phyloP scores from a whole-genome alignment of 92 coral and sea anemone species.

The Virgularia gustaviana region DNA sequence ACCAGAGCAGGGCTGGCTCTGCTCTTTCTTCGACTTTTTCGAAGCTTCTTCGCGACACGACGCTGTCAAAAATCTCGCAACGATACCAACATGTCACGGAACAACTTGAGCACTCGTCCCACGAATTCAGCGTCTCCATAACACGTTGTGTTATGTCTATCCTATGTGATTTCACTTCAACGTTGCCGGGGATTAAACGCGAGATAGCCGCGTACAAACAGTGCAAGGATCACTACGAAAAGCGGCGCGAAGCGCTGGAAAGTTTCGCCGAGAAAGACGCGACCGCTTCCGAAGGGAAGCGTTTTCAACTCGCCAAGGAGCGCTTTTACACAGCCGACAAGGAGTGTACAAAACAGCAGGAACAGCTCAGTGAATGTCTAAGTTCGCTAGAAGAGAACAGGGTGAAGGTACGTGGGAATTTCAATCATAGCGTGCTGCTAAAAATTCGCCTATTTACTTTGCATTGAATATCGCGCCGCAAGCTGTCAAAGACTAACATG shows the following conservation, averaged over 20 bases:
- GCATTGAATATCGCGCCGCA: too few species aligned
- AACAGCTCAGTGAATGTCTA: conserved; percentile 76
- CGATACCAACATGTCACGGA: conserved; percentile 95
- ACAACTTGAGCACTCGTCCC: conserved; percentile 85
- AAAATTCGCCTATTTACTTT: neutral
- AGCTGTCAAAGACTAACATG: too few species aligned
- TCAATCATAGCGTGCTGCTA: neutral
- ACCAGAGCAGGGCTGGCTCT: conserved; percentile 96
- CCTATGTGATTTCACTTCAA: conserved; percentile 85
- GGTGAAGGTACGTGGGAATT: conserved; percentile 61
- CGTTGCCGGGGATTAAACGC: conserved; percentile 81
- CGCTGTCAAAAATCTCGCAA: conserved; percentile 85
- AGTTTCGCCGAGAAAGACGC: conserved; percentile 66
- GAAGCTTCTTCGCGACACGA: conserved; percentile 85
- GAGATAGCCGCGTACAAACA: conserved; percentile 94
- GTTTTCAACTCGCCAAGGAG: conserved; percentile 77
- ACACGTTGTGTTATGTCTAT: conserved; percentile 80
- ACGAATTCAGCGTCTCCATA: conserved; percentile 85
- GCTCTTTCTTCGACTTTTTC: conserved; percentile 87
- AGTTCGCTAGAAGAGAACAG: conserved; percentile 90
- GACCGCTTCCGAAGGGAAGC: conserved; percentile 41
- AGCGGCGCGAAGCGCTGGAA: conserved; percentile 82
- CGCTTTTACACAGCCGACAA: conserved; percentile 88
- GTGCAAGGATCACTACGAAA: conserved; percentile 79
- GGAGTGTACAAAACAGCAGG: conserved; percentile 78